Evolutionary conservation across 2,797 vertebrate species (phyloP).

Genomic region (Gallinago solitaria): DNA sequence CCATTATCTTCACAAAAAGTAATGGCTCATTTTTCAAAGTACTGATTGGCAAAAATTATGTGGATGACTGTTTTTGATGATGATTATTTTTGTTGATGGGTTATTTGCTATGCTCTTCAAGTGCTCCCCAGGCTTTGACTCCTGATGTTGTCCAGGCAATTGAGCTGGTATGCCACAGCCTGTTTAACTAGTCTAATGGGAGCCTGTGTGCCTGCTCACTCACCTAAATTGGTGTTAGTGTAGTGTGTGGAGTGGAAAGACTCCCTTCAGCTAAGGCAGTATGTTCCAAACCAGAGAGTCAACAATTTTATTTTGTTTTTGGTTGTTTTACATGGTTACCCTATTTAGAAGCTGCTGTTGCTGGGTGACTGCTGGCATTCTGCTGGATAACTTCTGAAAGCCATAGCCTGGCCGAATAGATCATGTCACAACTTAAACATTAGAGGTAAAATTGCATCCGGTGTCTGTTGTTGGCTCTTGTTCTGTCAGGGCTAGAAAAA

Average conservation of each 20-base stretch:
- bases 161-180: conserved; percentile 1
- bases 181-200: neutral
- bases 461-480: neutral
- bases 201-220: neutral
- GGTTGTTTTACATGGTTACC: neutral
- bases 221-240: conserved; percentile 18
- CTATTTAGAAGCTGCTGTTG: conserved; percentile 26
- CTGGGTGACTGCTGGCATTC: conserved; percentile 14
- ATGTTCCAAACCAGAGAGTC: conserved; percentile 21
- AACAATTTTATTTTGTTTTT: neutral
- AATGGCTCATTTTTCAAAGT: conserved; percentile 35
- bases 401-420: neutral
- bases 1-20: conserved; percentile 7
- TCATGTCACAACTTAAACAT: neutral
- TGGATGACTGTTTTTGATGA: conserved; percentile 51
- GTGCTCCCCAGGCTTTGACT: conserved; percentile 37
- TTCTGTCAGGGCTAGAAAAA: conserved; percentile 12
- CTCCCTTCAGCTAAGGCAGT: conserved; percentile 14
- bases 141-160: conserved; percentile 32
- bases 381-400: conserved; percentile 14
- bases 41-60: conserved; percentile 18
- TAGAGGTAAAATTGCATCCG: neutral
- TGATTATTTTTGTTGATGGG: conserved; percentile 46
- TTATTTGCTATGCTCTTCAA: conserved; percentile 33
- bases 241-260: neutral